These are phyloP conservation scores for Tipula lateralis DNA, from an alignment of 2,888 invertebrate species.

Conservation along the genomic window DNA sequence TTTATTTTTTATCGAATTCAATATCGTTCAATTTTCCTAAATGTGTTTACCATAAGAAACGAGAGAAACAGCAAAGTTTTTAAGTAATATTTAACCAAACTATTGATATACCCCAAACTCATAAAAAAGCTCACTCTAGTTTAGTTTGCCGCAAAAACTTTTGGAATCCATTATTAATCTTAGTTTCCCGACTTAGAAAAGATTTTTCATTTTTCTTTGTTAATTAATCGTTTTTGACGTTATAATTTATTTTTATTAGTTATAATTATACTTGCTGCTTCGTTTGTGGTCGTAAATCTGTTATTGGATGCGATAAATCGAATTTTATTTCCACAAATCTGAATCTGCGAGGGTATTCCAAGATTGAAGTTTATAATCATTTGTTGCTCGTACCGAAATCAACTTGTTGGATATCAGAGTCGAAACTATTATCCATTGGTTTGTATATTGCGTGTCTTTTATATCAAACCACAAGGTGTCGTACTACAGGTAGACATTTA, in stretches of 20 bases:
- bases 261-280: too few relatives aligned
- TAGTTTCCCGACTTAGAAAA: background rate
- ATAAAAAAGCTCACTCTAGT: background rate
- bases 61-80: background rate
- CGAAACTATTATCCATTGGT: too few relatives aligned
- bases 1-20: background rate
- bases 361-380: too few relatives aligned
- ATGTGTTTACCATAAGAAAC: background rate
- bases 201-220: background rate
- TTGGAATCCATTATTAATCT: background rate
- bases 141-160: background rate
- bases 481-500: too few relatives aligned
- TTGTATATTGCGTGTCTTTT: too few relatives aligned
- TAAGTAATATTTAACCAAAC: background rate
- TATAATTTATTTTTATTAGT: background rate
- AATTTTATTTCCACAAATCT: too few relatives aligned
- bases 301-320: too few relatives aligned
- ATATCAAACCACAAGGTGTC: too few relatives aligned
- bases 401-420: too few relatives aligned
- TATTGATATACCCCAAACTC: background rate
- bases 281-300: too few relatives aligned
- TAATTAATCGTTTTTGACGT: background rate
- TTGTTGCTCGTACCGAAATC: too few relatives aligned
- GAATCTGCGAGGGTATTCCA: too few relatives aligned
- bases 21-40: background rate